Evolutionary conservation across 2,888 invertebrate species (phyloP).

Genomic region (Podotricha telesiphe): DNA sequence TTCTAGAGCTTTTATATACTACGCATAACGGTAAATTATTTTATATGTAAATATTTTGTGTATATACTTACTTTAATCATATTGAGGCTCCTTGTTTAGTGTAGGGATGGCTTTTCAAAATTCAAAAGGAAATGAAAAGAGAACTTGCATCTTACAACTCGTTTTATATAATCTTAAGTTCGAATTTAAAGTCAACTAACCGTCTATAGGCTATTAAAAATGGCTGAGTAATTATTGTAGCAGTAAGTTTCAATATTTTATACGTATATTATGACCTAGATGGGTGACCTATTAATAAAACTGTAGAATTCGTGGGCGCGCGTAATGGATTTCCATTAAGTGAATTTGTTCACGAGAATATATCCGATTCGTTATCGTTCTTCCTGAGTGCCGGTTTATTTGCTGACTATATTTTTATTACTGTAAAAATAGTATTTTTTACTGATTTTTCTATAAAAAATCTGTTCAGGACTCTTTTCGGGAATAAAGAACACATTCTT

Average conservation of each 20-base stretch:
- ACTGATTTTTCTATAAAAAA: not conserved
- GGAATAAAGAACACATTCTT: not conserved
- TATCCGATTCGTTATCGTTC: slow-evolving; percentile 37
- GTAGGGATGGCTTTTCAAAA: no score
- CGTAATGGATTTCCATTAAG: slow-evolving; percentile 67
- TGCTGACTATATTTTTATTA: slow-evolving; percentile 25
- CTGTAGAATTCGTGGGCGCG: slow-evolving; percentile 53
- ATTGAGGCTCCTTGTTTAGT: no score
- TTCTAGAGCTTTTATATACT: not conserved
- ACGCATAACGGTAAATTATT: not conserved
- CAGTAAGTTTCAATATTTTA: slow-evolving; percentile 22
- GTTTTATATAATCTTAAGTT: not conserved
- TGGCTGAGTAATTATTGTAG: not conserved
- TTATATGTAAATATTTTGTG: no score
- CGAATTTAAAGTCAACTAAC: not conserved
- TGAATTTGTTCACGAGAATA: slow-evolving; percentile 44
- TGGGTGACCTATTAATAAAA: slow-evolving; percentile 46
- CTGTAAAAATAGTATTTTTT: slow-evolving; percentile 9
- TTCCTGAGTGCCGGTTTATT: slow-evolving; percentile 36
- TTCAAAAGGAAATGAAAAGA: no score
- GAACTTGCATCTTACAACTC: no score
- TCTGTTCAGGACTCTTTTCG: not conserved
- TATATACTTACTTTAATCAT: no score
- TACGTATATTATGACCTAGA: slow-evolving; percentile 41
- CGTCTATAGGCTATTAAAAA: not conserved